A percentile compares a stretch with the other conserved stretches of the same genome.
phyloP scores from a whole-genome alignment of 2,113 vertebrate genomes.

The Brachyhypopomus occidentalis region DNA sequence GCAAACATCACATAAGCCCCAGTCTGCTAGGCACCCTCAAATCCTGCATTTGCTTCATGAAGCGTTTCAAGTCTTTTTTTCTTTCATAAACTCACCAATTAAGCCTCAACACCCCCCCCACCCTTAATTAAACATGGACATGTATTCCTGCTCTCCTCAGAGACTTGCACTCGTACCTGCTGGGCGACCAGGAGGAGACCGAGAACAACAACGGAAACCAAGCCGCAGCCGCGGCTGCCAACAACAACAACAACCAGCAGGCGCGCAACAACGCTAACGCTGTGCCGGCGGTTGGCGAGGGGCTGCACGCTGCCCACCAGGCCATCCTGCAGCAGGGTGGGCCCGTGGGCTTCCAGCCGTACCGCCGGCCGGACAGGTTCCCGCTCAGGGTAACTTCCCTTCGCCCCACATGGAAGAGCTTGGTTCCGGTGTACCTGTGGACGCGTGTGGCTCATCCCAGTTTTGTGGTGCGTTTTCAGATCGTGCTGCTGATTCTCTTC shows the following conservation, averaged over 20 bases:
- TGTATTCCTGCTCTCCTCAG: constrained; percentile 62
- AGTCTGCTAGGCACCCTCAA: too few relatives aligned
- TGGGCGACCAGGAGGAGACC: constrained; percentile 96
- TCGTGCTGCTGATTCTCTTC: constrained; percentile 92
- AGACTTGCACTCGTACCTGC: constrained; percentile 96
- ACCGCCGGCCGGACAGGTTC: constrained; percentile 90
- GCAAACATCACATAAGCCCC: neutral
- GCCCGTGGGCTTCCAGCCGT: constrained; percentile 97
- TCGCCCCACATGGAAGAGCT: too few relatives aligned
- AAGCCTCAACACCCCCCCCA: too few relatives aligned
- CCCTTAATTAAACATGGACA: too few relatives aligned
- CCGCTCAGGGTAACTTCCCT: constrained; percentile 82
- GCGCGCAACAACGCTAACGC: constrained; percentile 92
- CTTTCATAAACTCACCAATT: too few relatives aligned
- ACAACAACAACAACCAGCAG: constrained; percentile 89
- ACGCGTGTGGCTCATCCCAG: neutral
- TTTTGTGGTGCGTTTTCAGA: constrained; percentile 69
- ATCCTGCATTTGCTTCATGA: too few relatives aligned
- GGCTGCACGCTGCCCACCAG: constrained; percentile 95
- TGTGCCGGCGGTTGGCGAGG: constrained; percentile 90
- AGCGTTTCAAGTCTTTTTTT: too few relatives aligned
- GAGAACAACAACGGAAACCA: constrained; percentile 89
- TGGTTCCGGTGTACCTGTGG: neutral
- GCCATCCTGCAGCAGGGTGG: constrained; percentile 98
- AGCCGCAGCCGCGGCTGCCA: constrained; percentile 69